Conservation (phyloP, 1,140 invertebrate species). For the Frieseomelitta varia region DNA sequence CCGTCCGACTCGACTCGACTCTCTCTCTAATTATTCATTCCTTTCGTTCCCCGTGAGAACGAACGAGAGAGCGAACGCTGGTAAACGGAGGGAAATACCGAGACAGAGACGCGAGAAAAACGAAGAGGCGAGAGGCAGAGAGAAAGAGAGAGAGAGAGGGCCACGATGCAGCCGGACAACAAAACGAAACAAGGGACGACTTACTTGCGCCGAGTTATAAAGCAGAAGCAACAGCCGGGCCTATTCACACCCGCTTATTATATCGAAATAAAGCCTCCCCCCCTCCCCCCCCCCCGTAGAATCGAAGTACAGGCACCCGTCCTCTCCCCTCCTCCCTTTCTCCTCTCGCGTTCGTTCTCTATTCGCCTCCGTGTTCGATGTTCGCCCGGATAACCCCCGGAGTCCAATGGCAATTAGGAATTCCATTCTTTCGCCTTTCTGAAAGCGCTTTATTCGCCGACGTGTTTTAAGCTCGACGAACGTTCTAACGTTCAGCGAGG, state of each 20-base stretch:
- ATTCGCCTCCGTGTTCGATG: not conserved
- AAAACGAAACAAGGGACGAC: conserved; percentile 73
- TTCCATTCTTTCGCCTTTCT: conserved; percentile 39
- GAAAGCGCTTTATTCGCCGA: conserved; percentile 3
- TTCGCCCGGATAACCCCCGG: conserved; percentile 51
- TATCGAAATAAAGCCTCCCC: conserved; percentile 74
- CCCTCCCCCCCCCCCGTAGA: conserved; percentile 37
- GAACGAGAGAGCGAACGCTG: not conserved
- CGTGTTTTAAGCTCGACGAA: not conserved
- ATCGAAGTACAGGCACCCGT: conserved; percentile 73
- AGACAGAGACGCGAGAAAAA: not conserved
- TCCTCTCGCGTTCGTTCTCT: conserved; percentile 40
- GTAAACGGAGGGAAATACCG: not conserved
- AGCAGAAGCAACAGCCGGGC: conserved; percentile 71
- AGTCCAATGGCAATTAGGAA: conserved; percentile 55
- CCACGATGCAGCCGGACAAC: conserved; percentile 60
- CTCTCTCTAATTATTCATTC: conserved; percentile 71
- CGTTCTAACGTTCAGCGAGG: not conserved
- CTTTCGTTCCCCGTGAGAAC: conserved; percentile 53
- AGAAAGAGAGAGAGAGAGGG: not conserved
- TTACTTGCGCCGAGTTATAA: conserved; percentile 72
- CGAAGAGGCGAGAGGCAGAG: conserved; percentile 32
- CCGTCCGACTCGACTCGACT: conserved; percentile 44
- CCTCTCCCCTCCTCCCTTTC: conserved; percentile 37
- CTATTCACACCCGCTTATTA: conserved; percentile 75